Percentiles rank a stretch among this genome's conserved stretches.
These are phyloP conservation scores for Mesitornis unicolor DNA, from an alignment of 2,113 vertebrate species.

Conservation along the genomic window DNA sequence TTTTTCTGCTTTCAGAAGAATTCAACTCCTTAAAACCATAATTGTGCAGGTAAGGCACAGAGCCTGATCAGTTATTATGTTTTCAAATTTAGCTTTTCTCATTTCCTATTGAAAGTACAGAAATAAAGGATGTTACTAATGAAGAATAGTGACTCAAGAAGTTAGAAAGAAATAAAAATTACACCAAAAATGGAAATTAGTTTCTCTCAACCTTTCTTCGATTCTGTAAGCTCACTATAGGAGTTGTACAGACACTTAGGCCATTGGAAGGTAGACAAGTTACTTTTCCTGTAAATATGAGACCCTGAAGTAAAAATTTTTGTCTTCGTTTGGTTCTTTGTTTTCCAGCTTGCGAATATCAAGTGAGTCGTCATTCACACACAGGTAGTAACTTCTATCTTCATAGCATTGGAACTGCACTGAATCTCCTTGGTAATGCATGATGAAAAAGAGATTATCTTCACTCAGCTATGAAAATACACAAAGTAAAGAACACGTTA, in stretches of 20 bases:
- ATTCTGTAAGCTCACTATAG: not conserved
- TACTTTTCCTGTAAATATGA: constrained; percentile 8
- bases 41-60: not conserved
- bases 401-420: constrained; percentile 57
- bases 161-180: not conserved
- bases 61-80: not conserved
- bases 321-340: not conserved
- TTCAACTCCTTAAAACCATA: not conserved
- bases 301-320: constrained; percentile 59
- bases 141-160: not conserved
- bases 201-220: not conserved
- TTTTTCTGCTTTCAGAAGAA: not conserved
- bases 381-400: constrained; percentile 32
- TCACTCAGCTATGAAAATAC: constrained; percentile 39
- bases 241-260: not conserved
- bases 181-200: not conserved
- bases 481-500: not conserved
- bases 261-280: not conserved
- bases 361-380: constrained; percentile 22
- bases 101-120: not conserved
- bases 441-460: constrained; percentile 60
- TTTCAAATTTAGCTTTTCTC: not conserved
- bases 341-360: constrained; percentile 37
- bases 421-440: constrained; percentile 55
- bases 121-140: not conserved